Percentiles rank a stretch among this genome's conserved stretches.
phyloP scores from a whole-genome alignment of 2,797 vertebrate genomes.

The Silurus lanzhouensis region DNA sequence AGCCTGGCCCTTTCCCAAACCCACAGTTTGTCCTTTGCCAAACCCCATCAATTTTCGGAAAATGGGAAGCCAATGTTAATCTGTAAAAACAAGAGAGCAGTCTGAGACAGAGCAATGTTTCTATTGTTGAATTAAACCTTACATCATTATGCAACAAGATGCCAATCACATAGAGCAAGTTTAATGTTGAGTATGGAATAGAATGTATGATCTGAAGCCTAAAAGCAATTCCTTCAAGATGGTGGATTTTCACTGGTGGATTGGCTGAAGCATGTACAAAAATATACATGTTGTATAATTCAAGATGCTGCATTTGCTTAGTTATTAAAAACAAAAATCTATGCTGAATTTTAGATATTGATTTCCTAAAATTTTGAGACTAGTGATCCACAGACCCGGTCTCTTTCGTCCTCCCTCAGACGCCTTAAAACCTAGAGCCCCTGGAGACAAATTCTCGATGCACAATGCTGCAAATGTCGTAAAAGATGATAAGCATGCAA shows the following conservation, averaged over 20 bases:
- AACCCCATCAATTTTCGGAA: conserved; percentile 36
- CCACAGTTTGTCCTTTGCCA: conserved; percentile 34
- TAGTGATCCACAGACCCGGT: too few relatives aligned
- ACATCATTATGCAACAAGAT: conserved; percentile 28
- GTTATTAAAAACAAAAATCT: not conserved
- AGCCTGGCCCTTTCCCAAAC: conserved; percentile 41
- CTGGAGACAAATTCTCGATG: too few relatives aligned
- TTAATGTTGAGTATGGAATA: conserved; percentile 21
- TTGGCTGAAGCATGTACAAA: not conserved
- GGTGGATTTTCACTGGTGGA: not conserved
- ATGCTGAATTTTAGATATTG: not conserved
- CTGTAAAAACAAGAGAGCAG: conserved; percentile 32
- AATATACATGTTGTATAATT: not conserved
- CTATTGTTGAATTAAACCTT: conserved; percentile 17
- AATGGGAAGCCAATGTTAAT: conserved; percentile 47
- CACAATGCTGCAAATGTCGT: too few relatives aligned
- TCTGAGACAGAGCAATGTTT: conserved; percentile 24
- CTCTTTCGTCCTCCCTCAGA: too few relatives aligned
- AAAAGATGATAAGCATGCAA: too few relatives aligned
- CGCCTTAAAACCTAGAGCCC: too few relatives aligned
- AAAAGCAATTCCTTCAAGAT: not conserved
- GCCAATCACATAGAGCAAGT: conserved; percentile 30
- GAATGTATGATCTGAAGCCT: not conserved
- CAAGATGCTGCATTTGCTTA: not conserved
- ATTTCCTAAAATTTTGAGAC: not conserved